These are phyloP conservation scores for Larimichthys polyactis DNA, from an alignment of 2,113 vertebrate species.

Conservation along the genomic window DNA sequence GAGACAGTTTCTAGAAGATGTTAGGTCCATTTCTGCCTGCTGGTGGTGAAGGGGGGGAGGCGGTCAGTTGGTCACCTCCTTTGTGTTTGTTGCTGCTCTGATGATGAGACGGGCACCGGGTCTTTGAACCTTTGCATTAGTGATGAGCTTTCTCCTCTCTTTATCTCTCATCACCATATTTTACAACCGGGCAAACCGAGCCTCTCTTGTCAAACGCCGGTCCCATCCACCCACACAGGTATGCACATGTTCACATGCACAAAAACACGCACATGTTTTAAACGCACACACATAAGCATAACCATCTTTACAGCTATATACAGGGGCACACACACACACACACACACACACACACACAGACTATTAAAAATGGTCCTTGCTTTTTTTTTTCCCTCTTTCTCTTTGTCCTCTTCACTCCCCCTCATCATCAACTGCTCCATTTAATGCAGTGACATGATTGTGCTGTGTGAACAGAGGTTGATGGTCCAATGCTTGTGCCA, in stretches of 20 bases:
- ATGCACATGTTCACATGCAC: slow-evolving; percentile 44
- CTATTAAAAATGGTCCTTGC: slow-evolving; percentile 36
- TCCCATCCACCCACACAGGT: slow-evolving; percentile 64
- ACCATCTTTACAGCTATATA: slow-evolving; percentile 10
- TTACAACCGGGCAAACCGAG: slow-evolving; percentile 65
- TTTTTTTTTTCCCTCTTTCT: slow-evolving; percentile 18
- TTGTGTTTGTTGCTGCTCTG: slow-evolving; percentile 73
- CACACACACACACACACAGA: neutral
- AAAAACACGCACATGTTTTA: slow-evolving; percentile 31
- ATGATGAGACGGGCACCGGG: slow-evolving; percentile 77
- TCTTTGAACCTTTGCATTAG: slow-evolving; percentile 81
- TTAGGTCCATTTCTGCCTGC: slow-evolving; percentile 31
- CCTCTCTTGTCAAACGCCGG: slow-evolving; percentile 53
- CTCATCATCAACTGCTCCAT: slow-evolving; percentile 44
- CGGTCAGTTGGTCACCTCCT: slow-evolving; percentile 74
- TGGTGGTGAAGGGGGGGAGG: slow-evolving; percentile 37
- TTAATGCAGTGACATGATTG: slow-evolving; percentile 44
- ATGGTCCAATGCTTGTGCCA: slow-evolving; percentile 53
- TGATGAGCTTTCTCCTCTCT: slow-evolving; percentile 76
- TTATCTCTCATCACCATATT: slow-evolving; percentile 76
- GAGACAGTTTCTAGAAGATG: slow-evolving; percentile 1
- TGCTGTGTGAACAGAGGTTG: slow-evolving; percentile 48
- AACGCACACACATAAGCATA: slow-evolving; percentile 5
- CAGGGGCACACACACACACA: slow-evolving; percentile 4
- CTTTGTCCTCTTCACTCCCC: slow-evolving; percentile 45